These are phyloP conservation scores for Gastrophryne carolinensis DNA, from an alignment of 2,797 vertebrate species.

Conservation along the genomic window DNA sequence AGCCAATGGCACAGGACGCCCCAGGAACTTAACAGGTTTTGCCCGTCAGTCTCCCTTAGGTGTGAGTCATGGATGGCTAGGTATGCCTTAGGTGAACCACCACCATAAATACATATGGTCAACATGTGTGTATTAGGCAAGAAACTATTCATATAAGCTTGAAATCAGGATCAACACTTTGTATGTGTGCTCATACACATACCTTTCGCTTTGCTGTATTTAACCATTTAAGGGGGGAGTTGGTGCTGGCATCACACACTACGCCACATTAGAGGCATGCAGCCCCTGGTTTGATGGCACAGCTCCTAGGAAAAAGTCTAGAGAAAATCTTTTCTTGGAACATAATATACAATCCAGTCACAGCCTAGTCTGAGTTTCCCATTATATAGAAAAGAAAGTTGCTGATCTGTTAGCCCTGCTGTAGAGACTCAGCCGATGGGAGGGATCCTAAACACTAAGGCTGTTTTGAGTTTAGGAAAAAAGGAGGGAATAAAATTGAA, in stretches of 20 bases:
- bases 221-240: background rate
- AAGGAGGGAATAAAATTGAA: background rate
- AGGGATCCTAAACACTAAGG: background rate
- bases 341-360: conserved; percentile 49
- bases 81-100: no score
- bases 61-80: no score
- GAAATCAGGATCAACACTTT: no score
- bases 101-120: no score
- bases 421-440: conserved; percentile 17
- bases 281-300: background rate
- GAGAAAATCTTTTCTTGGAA: conserved; percentile 19
- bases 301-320: conserved; percentile 1
- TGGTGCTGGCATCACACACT: no score
- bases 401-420: conserved; percentile 9
- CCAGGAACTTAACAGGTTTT: no score
- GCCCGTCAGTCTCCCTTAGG: no score
- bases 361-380: conserved; percentile 30
- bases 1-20: no score
- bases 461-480: background rate
- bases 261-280: background rate
- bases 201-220: background rate
- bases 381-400: conserved; percentile 30
- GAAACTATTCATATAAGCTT: no score
- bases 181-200: no score
- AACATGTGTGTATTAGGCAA: no score